Conservation (phyloP, 2,888 invertebrate species). For the Epinotia brunnichana region DNA sequence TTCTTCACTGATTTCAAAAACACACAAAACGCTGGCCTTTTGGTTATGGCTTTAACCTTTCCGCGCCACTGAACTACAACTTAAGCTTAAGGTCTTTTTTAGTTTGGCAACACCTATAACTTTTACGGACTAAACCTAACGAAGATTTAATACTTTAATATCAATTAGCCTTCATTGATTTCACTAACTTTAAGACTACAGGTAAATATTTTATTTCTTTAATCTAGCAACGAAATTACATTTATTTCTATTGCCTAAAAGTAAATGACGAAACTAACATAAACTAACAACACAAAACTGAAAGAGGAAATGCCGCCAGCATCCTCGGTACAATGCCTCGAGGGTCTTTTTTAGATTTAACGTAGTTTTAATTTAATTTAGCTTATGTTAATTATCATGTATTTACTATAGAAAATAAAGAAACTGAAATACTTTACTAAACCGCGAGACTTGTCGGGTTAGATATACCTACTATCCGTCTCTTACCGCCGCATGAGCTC, state of each 20-base stretch:
- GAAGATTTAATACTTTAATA: constrained; percentile 33
- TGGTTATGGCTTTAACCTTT: constrained; percentile 34
- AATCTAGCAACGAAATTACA: not conserved
- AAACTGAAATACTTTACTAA: too few species aligned
- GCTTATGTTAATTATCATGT: too few species aligned
- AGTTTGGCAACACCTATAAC: constrained; percentile 29
- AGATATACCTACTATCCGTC: too few species aligned
- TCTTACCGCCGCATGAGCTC: too few species aligned
- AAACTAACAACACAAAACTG: too few species aligned
- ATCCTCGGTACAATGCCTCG: too few species aligned
- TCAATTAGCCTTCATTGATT: constrained; percentile 25
- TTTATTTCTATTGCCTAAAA: not conserved
- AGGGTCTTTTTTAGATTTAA: too few species aligned
- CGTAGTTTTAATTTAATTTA: too few species aligned
- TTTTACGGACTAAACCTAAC: constrained; percentile 29
- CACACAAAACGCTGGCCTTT: constrained; percentile 36
- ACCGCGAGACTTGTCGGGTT: too few species aligned
- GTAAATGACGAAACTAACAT: too few species aligned
- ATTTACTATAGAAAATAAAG: too few species aligned
- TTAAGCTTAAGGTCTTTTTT: constrained; percentile 24
- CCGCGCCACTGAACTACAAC: constrained; percentile 15
- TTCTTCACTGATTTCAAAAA: constrained; percentile 32
- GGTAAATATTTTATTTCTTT: not conserved
- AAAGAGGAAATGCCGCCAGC: too few species aligned
- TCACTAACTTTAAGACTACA: constrained; percentile 19